Base-by-base conservation (phyloP, 2,888 invertebrate species). In the Tetramorium bicarinatum region DNA sequence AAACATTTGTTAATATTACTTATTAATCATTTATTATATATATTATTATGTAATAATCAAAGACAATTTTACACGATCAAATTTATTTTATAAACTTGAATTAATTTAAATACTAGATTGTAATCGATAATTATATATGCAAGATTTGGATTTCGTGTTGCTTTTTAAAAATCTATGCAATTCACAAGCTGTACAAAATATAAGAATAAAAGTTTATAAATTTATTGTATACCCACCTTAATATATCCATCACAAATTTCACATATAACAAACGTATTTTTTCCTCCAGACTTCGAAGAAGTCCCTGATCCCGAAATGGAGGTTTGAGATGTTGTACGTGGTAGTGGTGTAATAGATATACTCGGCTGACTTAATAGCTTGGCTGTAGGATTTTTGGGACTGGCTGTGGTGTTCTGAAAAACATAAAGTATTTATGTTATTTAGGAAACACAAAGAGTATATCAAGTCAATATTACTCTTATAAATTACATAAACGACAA, bases 201-300 rank as follows among this genome's bases (percentile, higher is more conserved):
- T 29, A 15, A 21, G 3, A 66, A 69, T 25, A 67, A 54, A 25
- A 52, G 7, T 34, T 2, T 56, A 13, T 9, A 44, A 56, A 64
- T 44, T 41, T 61, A 72, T 85, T 8, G 18, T 29, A 38, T 25
- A 83, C 84, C 89, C 88, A 95, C 96, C 95, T 99, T 98, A 87
- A 99, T 99, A 94, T 99, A 99, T 34, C 99, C 99, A 93, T 99
- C 99, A 95, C 99, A 99, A 87, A 99, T 99, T 95, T 99, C 99
- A 95, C 99, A 99, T 90, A 99, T 98, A 88, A 99, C 98, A 95
- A 98, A 98, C 44, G 97, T 97, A 91, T 97, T 97, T 95, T 98
- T 98, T 88, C 96, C 96, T 74, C 96, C 93, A 85, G 94, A 93
- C 83, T 95, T 94, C 3, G 94, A 92, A 75, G 95, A 93, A 56